Base-by-base conservation (phyloP, 35 echinoderm and acorn worm genomes). In the Apostichopus parvimensis region DNA sequence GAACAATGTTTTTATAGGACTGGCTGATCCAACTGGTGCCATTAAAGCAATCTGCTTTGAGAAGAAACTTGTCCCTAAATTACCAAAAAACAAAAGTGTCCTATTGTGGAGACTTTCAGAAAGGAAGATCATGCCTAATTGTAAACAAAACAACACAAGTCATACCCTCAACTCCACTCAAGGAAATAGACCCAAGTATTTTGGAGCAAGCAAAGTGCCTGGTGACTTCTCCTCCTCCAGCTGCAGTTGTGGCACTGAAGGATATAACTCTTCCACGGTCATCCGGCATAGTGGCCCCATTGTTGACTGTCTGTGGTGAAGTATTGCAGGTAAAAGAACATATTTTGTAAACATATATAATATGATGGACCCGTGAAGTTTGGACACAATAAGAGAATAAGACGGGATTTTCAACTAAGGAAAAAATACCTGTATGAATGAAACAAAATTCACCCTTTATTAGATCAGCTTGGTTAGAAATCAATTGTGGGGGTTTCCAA, bases 121-220 rank as follows among this genome's bases (percentile, higher is more conserved):
- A 45, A 3, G 34, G 2, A 45, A 45, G 34, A 20, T 78, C 77
- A 20, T 78, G 77, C 77, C 1, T 34, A 20, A 17, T 78, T 17
- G 21, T 78, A 12, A 78, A 78, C 77, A 78, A 78, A 78, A 78
- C 77, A 78, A 78, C 77, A 17, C 77, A 78, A 78, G 77, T 45
- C 34, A 45, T 45, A 45, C 34, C 34, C 34, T 45, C 34, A 45
- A 45, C 34, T 45, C 34, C 34, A 78, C 20, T 78, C 12, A 78
- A 78, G 21, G 77, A 78, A 78, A 22, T 7, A 78, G 1, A 22
- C 2, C n/a, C 11, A 12, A 78, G 20, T 78, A 78, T 78, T 78
- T 78, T 78, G 20, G 8, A 34, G 26, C 77, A 78, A 78, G 77
- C 77, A 9, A 9, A 20, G 26, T 17, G 20, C 26, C 77, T 78